Evolutionary conservation across 2,797 vertebrate genomes (phyloP).

Genomic region (Galaxias olidus): DNA sequence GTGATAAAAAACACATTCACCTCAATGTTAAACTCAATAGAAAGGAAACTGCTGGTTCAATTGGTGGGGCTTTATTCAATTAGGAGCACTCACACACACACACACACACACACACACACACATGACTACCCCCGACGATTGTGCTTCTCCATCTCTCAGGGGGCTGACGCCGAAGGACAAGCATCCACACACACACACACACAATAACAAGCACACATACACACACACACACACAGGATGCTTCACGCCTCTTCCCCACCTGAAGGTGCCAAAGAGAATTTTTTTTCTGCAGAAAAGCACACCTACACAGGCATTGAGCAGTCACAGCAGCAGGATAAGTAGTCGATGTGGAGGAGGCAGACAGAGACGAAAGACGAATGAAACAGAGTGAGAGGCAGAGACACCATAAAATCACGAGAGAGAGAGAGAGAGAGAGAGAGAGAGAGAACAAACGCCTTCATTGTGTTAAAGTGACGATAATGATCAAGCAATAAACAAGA

Average conservation of each 20-base stretch:
- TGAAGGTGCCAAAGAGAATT: no score
- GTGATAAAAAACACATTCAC: conserved; percentile 50
- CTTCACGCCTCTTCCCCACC: no score
- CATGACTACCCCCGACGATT: background rate
- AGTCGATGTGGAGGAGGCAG: conserved; percentile 7
- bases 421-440: background rate
- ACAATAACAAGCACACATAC: conserved; percentile 15
- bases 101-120: conserved; percentile 7
- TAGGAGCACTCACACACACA: conserved; percentile 45
- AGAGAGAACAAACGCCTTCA: conserved; percentile 17
- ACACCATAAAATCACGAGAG: background rate
- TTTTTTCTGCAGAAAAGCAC: conserved; percentile 40
- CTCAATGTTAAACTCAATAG: conserved; percentile 57
- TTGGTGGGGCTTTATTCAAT: conserved; percentile 64
- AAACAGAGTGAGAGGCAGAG: background rate
- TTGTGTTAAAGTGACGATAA: background rate
- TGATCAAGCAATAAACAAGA: conserved; percentile 8
- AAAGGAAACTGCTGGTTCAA: conserved; percentile 52
- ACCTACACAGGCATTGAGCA: conserved; percentile 47
- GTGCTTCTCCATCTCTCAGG: no score
- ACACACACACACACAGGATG: background rate
- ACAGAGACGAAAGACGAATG: conserved; percentile 12
- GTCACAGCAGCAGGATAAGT: conserved; percentile 25
- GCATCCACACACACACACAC: conserved; percentile 34
- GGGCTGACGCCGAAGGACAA: conserved; percentile 41